A percentile compares a stretch with the other conserved stretches of the same genome.
Conservation (phyloP, 2,113 vertebrate genomes). For the Paracyprichromis sp. region DNA sequence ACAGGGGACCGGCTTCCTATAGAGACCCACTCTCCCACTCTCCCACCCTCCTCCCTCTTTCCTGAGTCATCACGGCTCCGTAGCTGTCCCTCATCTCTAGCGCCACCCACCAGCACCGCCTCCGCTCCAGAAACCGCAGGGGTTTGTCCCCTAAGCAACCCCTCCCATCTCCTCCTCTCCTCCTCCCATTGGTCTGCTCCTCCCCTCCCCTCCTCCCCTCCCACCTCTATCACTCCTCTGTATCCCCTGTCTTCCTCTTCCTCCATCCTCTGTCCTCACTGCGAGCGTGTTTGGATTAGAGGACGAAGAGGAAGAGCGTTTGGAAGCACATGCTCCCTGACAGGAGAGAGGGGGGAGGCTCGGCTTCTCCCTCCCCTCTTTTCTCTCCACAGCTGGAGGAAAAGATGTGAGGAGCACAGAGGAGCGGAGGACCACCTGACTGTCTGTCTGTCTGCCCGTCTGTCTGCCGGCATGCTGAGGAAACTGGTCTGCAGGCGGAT, state of each 20-base stretch:
- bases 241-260: neutral
- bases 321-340: neutral
- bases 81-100: neutral
- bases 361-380: neutral
- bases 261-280: neutral
- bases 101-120: neutral
- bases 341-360: neutral
- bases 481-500: conserved; percentile 81
- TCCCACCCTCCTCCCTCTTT: neutral
- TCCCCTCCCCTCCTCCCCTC: neutral
- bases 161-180: neutral
- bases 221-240: neutral
- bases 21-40: neutral
- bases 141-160: neutral
- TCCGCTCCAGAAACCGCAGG: neutral
- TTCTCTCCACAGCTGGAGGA: neutral
- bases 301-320: neutral
- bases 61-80: conserved; percentile 11
- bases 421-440: neutral
- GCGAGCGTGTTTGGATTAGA: neutral
- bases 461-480: conserved; percentile 70
- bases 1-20: neutral
- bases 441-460: neutral
- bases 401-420: conserved; percentile 1
- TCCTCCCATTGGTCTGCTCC: neutral